Evolutionary conservation across 1,140 invertebrate species (phyloP).

Genomic region (Asbolus verrucosus): DNA sequence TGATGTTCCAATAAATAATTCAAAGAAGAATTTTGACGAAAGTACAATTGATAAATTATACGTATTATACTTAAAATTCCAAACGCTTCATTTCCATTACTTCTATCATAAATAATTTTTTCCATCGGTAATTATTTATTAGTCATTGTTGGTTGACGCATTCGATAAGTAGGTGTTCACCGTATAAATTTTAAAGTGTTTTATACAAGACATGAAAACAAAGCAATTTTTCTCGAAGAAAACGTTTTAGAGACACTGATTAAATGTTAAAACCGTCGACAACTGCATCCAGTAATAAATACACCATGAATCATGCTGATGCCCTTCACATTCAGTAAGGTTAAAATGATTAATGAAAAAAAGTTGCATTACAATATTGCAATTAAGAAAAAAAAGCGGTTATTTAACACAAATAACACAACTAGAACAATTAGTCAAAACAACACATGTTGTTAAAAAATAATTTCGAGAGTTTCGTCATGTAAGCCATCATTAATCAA

Average conservation of each 20-base stretch:
- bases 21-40: constrained; percentile 14
- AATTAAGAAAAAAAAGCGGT: constrained; percentile 30
- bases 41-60: constrained; percentile 6
- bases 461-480: constrained; percentile 9
- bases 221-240: neutral
- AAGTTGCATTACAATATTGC: constrained; percentile 53
- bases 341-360: constrained; percentile 59
- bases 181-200: constrained; percentile 4
- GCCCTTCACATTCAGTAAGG: constrained; percentile 57
- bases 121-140: constrained; percentile 39
- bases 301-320: constrained; percentile 49
- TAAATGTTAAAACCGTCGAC: constrained; percentile 5
- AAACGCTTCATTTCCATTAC: constrained; percentile 29
- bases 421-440: constrained; percentile 12
- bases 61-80: constrained; percentile 17
- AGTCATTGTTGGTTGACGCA: constrained; percentile 43
- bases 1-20: constrained; percentile 22
- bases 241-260: constrained; percentile 26
- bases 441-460: constrained; percentile 13
- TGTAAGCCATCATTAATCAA: constrained; percentile 13
- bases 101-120: constrained; percentile 27
- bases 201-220: constrained; percentile 3
- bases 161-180: constrained; percentile 15
- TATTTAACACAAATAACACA: constrained; percentile 27
- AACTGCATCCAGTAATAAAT: constrained; percentile 36